Base-by-base conservation (phyloP, 2,113 vertebrate species). In the Ursus arctos region DNA sequence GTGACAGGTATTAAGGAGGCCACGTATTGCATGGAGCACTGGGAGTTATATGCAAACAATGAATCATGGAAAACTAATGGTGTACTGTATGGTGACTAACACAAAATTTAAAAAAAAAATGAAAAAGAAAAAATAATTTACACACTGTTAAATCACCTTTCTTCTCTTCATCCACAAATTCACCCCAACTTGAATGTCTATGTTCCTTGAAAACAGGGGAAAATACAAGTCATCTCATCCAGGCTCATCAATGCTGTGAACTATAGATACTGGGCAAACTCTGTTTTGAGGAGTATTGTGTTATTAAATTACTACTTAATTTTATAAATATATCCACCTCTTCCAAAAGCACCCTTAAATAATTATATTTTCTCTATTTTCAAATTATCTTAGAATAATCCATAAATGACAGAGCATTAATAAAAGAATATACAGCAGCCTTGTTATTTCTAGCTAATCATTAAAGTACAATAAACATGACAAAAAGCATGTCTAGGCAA, bases 321-420 rank as follows among this genome's bases (percentile, higher is more conserved):
- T 98, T 88, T 84, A 96, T 94, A 97, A 97, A 97, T 92, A 87
- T 80, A 94, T 95, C 87, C n/a, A 97, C 69, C 90, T 96, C 92
- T 96, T 94, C 84, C 84, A 84, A 97, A 97, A 93, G 53, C 65
- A 96, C 61, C 53, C 88, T 97, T 55, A 72, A 97, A 91, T 97
- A 97, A 98, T 98, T 97, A 72, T 83, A 98, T 95, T 98, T 97
- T 97, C 90, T 94, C 74, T 95, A 71, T 67, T 97, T 96, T 94
- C 71, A 97, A 96, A 97, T 97, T 97, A 97, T 77, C 94, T 97
- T 86, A 88, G 95, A 95, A 94, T 93, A 88, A 83, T 57, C 49
- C 81, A 85, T 87, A 95, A 93, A 72, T 55, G 77, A 67, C 81
- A 94, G 63, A 82, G 14, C 94, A 96, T 94, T 97, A 92, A 94